Evolutionary conservation across 1,140 invertebrate genomes (phyloP).

Genomic region (Drepana arcuata): DNA sequence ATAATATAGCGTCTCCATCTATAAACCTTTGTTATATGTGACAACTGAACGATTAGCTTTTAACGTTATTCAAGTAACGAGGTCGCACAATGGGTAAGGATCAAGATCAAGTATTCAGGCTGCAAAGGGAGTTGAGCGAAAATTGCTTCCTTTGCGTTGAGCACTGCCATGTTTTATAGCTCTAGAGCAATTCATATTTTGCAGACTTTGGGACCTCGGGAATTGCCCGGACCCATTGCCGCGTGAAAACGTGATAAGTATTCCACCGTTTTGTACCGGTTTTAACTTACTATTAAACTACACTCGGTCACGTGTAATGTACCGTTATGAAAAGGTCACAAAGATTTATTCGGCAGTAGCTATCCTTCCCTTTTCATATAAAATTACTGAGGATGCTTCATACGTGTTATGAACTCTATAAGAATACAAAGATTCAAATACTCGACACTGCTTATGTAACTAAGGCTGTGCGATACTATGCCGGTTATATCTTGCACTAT

Average conservation of each 20-base stretch:
- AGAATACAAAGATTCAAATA: no score
- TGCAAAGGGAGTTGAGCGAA: slow-evolving; percentile 16
- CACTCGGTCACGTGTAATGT: no score
- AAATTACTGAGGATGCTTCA: no score
- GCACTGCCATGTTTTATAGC: slow-evolving; percentile 15
- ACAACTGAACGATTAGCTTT: slow-evolving; percentile 15
- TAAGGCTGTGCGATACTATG: no score
- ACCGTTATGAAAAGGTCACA: no score
- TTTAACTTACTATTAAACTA: no score
- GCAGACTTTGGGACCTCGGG: slow-evolving; percentile 9
- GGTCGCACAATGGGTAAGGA: slow-evolving; percentile 10
- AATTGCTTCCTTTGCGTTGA: slow-evolving; percentile 15
- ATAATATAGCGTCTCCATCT: no score
- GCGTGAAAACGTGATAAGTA: slow-evolving; percentile 12
- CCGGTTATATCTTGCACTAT: no score
- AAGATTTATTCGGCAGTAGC: no score
- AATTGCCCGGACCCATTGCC: slow-evolving; percentile 2
- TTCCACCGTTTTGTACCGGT: slow-evolving; percentile 2
- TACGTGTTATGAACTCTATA: no score
- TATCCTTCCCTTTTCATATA: no score
- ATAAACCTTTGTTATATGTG: background rate
- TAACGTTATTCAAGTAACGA: slow-evolving; percentile 3
- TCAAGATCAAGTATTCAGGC: slow-evolving; percentile 15
- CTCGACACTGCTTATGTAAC: no score
- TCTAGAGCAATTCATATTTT: slow-evolving; percentile 16